These are phyloP conservation scores for Elmis aenea DNA, from an alignment of 2,888 invertebrate species.

Conservation along the genomic window DNA sequence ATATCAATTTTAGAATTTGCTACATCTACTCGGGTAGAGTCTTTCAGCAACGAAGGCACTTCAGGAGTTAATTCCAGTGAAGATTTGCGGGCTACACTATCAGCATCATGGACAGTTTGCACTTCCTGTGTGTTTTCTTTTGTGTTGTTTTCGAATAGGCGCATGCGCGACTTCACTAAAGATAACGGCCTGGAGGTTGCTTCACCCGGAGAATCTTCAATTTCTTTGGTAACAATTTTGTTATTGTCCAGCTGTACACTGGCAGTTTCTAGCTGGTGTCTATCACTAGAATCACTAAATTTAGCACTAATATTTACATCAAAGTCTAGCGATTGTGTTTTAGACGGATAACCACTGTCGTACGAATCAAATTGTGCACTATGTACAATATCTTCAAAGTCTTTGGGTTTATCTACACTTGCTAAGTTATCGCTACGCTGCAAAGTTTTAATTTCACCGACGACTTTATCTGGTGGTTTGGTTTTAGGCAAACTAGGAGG, in stretches of 20 bases:
- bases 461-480: conserved; percentile 25
- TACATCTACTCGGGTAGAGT: too few species aligned
- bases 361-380: conserved; percentile 22
- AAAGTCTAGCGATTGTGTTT: conserved; percentile 15
- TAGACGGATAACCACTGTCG: conserved; percentile 33
- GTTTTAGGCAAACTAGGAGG: conserved; percentile 22
- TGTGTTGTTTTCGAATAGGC: conserved; percentile 41
- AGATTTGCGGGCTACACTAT: too few species aligned
- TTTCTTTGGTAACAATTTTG: conserved; percentile 46
- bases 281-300: conserved; percentile 28
- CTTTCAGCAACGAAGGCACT: too few species aligned
- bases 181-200: conserved; percentile 29
- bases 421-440: conserved; percentile 19
- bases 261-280: conserved; percentile 31
- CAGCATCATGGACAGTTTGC: too few species aligned
- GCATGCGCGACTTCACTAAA: conserved; percentile 44
- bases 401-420: conserved; percentile 15
- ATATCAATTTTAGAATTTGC: conserved; percentile 7
- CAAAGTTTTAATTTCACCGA: conserved; percentile 1
- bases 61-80: too few species aligned
- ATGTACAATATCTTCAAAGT: conserved; percentile 19
- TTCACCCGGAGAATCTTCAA: conserved; percentile 27
- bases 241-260: conserved; percentile 31
- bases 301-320: conserved; percentile 21
- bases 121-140: too few species aligned